phyloP scores from a whole-genome alignment of 2,113 vertebrate species.

The Gorilla gorilla region DNA sequence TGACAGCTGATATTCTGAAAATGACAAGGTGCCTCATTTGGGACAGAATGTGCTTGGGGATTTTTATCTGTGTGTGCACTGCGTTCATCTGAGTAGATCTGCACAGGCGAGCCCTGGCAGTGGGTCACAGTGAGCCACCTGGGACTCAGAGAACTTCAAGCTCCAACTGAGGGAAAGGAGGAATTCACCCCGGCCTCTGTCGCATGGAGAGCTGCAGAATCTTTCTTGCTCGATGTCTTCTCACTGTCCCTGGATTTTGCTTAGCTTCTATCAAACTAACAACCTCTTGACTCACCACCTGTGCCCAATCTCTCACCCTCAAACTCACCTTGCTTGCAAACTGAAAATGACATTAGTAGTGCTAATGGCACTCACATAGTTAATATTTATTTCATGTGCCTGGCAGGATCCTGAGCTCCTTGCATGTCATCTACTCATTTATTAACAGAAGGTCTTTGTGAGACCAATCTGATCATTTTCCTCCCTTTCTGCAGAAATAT shows the following conservation, averaged over 20 bases:
- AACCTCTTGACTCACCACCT: background rate
- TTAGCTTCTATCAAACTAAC: background rate
- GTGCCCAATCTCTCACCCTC: background rate
- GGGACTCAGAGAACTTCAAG: background rate
- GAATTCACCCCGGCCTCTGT: background rate
- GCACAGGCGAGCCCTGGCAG: background rate
- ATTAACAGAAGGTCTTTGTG: background rate
- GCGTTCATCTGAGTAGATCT: background rate
- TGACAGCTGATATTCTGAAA: conserved; percentile 51
- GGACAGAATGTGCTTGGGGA: conserved; percentile 27
- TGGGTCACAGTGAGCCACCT: background rate
- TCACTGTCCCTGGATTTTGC: background rate
- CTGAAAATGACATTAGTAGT: background rate
- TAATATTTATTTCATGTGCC: background rate
- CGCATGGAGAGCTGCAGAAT: fast-evolving
- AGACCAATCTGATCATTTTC: background rate
- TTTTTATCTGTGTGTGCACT: background rate
- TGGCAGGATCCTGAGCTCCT: background rate
- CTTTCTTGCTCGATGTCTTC: background rate
- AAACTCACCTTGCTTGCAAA: background rate
- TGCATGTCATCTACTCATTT: background rate
- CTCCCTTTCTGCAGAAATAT: background rate
- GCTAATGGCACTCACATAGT: background rate
- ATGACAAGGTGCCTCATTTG: conserved; percentile 43
- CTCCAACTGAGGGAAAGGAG: background rate